phyloP scores from a whole-genome alignment of 1,140 invertebrate genomes.

The Phenacoccus solenopsis region DNA sequence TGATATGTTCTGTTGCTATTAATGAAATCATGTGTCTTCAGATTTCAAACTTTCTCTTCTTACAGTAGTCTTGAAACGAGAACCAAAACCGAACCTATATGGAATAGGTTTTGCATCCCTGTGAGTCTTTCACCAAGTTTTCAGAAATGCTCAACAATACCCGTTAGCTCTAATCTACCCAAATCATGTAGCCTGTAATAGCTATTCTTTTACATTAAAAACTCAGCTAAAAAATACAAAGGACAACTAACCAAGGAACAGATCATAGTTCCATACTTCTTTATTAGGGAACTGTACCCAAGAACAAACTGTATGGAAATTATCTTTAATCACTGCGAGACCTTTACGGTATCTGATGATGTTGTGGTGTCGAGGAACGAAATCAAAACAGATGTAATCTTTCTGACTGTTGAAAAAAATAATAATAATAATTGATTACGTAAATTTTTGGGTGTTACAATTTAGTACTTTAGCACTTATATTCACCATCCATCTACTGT shows the following conservation, averaged over 20 bases:
- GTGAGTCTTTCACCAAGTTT: too few species aligned
- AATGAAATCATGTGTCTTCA: too few species aligned
- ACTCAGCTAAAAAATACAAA: slow-evolving; percentile 6
- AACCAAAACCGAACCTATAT: too few species aligned
- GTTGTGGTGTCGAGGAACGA: slow-evolving; percentile 89
- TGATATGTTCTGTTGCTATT: too few species aligned
- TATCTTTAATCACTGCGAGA: slow-evolving; percentile 73
- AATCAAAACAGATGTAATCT: slow-evolving; percentile 94
- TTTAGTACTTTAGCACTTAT: not conserved
- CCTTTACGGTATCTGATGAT: slow-evolving; percentile 86
- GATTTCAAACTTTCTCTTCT: too few species aligned
- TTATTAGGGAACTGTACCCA: slow-evolving; percentile 83
- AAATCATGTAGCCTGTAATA: not conserved
- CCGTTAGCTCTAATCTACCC: too few species aligned
- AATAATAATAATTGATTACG: not conserved
- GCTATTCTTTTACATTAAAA: not conserved
- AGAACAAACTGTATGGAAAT: slow-evolving; percentile 84
- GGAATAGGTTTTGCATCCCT: too few species aligned
- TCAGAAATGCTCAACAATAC: too few species aligned
- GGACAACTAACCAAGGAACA: slow-evolving; percentile 50
- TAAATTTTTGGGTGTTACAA: not conserved
- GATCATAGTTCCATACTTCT: slow-evolving; percentile 74
- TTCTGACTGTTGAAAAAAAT: slow-evolving; percentile 62
- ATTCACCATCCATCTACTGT: slow-evolving; percentile 85
- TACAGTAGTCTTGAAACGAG: too few species aligned